phyloP scores from a whole-genome alignment of 2,113 vertebrate genomes.

The Picathartes gymnocephalus region DNA sequence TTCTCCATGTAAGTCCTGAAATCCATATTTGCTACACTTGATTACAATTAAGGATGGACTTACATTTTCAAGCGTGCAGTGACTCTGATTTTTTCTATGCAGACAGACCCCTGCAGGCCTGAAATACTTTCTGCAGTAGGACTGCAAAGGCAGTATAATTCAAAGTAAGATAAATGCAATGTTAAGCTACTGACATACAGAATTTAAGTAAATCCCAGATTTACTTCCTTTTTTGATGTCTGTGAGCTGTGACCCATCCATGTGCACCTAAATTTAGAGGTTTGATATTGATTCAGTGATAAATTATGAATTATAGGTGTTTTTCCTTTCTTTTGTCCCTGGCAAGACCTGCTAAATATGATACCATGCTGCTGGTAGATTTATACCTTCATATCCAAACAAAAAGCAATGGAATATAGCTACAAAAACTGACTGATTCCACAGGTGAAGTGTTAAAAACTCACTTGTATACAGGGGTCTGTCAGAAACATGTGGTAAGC shows the following conservation, averaged over 20 bases:
- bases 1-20: background rate
- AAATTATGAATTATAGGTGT: background rate
- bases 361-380: background rate
- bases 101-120: background rate
- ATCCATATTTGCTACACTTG: background rate
- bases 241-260: background rate
- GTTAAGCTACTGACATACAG: background rate
- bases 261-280: background rate
- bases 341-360: background rate
- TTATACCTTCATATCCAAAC: background rate
- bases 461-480: background rate
- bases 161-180: background rate
- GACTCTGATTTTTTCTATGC: background rate
- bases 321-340: background rate
- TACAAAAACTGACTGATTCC: background rate
- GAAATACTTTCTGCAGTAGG: background rate
- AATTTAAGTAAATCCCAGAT: background rate
- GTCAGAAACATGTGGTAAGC: background rate
- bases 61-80: background rate
- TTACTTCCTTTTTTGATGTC: background rate
- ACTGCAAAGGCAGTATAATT: background rate
- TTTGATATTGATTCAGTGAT: background rate
- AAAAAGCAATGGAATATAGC: background rate
- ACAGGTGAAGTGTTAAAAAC: background rate
- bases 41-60: background rate